Evolutionary conservation across 2,113 vertebrate species (phyloP).

Genomic region (Crotalus tigris): DNA sequence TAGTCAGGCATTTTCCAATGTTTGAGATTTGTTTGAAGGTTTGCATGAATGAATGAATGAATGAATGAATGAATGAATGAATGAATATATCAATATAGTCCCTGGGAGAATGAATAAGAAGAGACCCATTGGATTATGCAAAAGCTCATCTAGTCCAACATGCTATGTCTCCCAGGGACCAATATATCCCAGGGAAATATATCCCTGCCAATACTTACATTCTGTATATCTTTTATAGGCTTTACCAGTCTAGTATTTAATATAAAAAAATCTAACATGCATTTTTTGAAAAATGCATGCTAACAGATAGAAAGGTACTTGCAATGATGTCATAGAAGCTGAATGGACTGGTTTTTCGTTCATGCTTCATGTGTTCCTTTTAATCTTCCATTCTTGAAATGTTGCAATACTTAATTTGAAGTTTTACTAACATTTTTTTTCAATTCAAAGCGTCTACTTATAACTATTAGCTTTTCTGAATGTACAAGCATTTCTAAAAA

Average conservation of each 20-base stretch:
- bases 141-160: not conserved
- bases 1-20: constrained; percentile 45
- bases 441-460: constrained; percentile 61
- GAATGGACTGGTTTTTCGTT: constrained; percentile 43
- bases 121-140: not conserved
- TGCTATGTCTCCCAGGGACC: not conserved
- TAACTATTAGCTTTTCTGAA: constrained; percentile 52
- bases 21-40: constrained; percentile 70
- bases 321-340: constrained; percentile 59
- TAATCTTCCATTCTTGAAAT: constrained; percentile 53
- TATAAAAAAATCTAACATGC: constrained; percentile 53
- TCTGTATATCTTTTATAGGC: constrained; percentile 75
- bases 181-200: constrained; percentile 50
- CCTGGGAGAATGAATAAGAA: not conserved
- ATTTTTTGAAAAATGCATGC: constrained; percentile 50
- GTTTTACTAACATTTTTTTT: constrained; percentile 50
- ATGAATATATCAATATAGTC: not conserved
- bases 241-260: constrained; percentile 66
- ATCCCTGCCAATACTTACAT: constrained; percentile 69
- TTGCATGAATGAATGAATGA: constrained; percentile 49
- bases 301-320: constrained; percentile 51
- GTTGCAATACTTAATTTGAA: constrained; percentile 45
- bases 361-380: constrained; percentile 49
- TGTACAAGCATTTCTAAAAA: constrained; percentile 56
- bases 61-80: not conserved